phyloP scores from a whole-genome alignment of 2,797 vertebrate species.

The Peromyscus nudipes region DNA sequence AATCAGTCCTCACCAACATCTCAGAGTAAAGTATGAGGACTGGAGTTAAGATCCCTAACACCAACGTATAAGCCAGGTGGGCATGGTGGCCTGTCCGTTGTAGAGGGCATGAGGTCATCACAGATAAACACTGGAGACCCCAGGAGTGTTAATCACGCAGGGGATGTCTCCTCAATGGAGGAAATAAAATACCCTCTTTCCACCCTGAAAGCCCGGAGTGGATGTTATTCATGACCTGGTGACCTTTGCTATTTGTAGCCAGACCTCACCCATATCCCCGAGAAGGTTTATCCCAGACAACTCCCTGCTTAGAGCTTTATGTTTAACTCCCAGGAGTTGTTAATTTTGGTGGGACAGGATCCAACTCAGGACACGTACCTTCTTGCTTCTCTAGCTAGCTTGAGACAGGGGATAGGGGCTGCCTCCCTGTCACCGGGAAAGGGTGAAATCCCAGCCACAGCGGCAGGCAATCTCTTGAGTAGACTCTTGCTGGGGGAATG shows the following conservation, averaged over 20 bases:
- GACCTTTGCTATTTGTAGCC: background rate
- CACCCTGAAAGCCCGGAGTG: background rate
- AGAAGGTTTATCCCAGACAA: background rate
- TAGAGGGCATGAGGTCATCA: background rate
- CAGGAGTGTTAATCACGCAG: background rate
- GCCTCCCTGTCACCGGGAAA: background rate
- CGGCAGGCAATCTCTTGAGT: background rate
- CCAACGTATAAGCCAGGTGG: background rate
- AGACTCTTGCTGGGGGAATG: background rate
- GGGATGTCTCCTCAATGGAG: background rate
- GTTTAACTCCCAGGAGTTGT: background rate
- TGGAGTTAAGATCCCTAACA: background rate
- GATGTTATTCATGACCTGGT: background rate
- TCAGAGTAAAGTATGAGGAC: background rate
- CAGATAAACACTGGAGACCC: background rate
- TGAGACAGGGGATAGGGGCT: background rate
- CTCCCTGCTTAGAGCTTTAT: background rate
- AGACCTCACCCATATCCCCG: background rate
- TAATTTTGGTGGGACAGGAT: background rate
- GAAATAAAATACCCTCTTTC: background rate
- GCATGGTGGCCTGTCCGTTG: background rate
- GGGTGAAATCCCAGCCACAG: background rate
- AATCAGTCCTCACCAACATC: background rate
- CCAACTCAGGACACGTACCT: background rate
- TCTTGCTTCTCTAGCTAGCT: background rate